Evolutionary conservation across 1,140 invertebrate genomes (phyloP).

Genomic region (Pissodes strobi): DNA sequence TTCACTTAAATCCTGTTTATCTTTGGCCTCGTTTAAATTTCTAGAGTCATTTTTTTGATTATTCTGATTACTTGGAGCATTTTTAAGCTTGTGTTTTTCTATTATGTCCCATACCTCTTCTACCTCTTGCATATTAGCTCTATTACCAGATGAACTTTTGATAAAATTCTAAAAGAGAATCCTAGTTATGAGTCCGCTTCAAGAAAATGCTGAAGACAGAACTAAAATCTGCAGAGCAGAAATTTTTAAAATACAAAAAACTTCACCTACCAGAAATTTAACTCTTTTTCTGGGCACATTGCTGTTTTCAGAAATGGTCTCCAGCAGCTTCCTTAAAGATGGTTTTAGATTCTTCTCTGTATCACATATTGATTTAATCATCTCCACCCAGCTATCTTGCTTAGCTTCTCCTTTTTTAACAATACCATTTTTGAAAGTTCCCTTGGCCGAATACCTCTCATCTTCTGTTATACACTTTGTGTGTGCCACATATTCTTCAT

Average conservation of each 20-base stretch:
- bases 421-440: conserved; percentile 71
- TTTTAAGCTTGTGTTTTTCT: conserved; percentile 62
- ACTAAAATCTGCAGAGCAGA: too few relatives aligned
- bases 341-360: conserved; percentile 62
- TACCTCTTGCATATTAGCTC: conserved; percentile 61
- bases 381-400: conserved; percentile 86
- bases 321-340: conserved; percentile 67
- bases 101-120: conserved; percentile 72
- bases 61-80: conserved; percentile 5
- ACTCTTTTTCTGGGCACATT: conserved; percentile 92
- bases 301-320: conserved; percentile 72
- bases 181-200: too few relatives aligned
- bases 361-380: conserved; percentile 75
- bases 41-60: conserved; percentile 18
- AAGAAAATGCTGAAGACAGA: too few relatives aligned
- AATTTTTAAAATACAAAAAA: conserved; percentile 36
- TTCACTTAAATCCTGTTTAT: too few relatives aligned
- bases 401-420: conserved; percentile 88
- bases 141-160: conserved; percentile 62
- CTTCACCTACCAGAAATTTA: conserved; percentile 71
- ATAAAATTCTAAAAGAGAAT: conserved; percentile 65
- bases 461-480: conserved; percentile 92
- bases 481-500: conserved; percentile 79
- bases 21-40: conserved; percentile 10
- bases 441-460: conserved; percentile 86